phyloP scores from a whole-genome alignment of 1,140 invertebrate species.

The Tetramorium parvispinum region DNA sequence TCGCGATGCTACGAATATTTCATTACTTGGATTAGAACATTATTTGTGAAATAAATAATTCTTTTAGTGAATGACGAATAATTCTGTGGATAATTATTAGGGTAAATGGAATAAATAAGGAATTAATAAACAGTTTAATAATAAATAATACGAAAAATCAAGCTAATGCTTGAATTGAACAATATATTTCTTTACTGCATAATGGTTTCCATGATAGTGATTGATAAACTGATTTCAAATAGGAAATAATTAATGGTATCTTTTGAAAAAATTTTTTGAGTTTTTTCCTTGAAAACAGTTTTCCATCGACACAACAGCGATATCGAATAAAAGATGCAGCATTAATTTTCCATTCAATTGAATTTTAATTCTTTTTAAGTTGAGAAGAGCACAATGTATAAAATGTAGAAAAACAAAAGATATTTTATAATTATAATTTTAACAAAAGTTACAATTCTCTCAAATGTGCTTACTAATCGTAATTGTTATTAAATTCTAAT shows the following conservation, averaged over 20 bases:
- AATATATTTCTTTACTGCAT: not conserved
- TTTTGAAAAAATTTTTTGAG: not conserved
- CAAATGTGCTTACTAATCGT: not conserved
- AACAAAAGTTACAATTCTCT: not conserved
- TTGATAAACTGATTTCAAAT: constrained; percentile 12
- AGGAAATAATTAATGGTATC: not conserved
- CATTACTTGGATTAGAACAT: not conserved
- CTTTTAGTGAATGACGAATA: not conserved
- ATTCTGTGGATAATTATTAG: not conserved
- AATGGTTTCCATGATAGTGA: not conserved
- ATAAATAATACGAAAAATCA: not conserved
- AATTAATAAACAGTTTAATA: not conserved
- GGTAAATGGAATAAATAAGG: not conserved
- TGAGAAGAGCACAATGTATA: not conserved
- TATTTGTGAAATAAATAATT: not conserved
- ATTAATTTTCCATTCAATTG: constrained; percentile 8
- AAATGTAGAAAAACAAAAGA: not conserved
- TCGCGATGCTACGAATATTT: not conserved
- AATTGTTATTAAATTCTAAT: not conserved
- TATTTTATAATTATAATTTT: not conserved
- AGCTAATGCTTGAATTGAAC: not conserved
- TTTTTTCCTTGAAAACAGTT: not conserved
- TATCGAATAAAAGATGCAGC: not conserved
- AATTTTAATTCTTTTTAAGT: not conserved
- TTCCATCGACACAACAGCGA: not conserved